phyloP scores from a whole-genome alignment of 2,797 vertebrate species.

The Schizothorax lantsangensis region DNA sequence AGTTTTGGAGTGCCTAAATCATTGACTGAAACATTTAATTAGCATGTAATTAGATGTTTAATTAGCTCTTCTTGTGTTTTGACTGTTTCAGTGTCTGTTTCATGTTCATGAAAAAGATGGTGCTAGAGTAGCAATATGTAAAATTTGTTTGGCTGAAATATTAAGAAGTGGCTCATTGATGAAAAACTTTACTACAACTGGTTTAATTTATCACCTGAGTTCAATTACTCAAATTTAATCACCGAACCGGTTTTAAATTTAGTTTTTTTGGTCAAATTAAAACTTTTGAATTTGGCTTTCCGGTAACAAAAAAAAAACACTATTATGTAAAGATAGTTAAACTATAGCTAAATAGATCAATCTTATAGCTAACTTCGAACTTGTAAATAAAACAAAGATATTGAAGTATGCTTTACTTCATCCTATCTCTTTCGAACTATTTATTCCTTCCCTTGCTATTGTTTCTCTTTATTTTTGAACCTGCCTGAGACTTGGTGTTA shows the following conservation, averaged over 20 bases:
- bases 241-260: not conserved
- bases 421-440: no score
- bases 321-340: not conserved
- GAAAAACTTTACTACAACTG: not conserved
- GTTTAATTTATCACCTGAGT: not conserved
- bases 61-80: not conserved
- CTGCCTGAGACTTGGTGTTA: no score
- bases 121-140: not conserved
- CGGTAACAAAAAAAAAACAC: not conserved
- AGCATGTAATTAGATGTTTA: not conserved
- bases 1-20: slow-evolving; percentile 1
- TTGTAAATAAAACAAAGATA: not conserved
- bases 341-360: no score
- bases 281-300: not conserved
- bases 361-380: not conserved
- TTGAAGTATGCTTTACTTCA: not conserved
- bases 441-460: no score
- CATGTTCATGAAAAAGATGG: not conserved
- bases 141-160: slow-evolving; percentile 4
- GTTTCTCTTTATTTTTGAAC: no score
- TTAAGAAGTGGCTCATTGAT: not conserved
- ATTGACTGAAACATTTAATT: not conserved
- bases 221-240: not conserved
- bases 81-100: not conserved
- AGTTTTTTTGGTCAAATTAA: not conserved